These are phyloP conservation scores for Mercenaria mercenaria DNA, from an alignment of 1,140 invertebrate genomes.

Conservation along the genomic window DNA sequence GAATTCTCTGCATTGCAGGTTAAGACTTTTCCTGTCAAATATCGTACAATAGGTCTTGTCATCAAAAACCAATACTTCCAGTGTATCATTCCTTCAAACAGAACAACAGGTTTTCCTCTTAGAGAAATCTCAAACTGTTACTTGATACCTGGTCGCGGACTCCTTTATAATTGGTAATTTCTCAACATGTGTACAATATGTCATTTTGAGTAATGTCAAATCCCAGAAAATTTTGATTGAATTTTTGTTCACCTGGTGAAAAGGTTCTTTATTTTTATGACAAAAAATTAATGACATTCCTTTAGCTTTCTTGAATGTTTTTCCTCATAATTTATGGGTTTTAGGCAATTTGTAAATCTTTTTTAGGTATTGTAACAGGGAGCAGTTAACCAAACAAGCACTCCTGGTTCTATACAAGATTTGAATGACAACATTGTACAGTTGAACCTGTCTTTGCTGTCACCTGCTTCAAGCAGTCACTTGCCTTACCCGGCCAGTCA, in stretches of 20 bases:
- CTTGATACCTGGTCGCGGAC: neutral
- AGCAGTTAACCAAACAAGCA: too few relatives aligned
- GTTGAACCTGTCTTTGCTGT: too few relatives aligned
- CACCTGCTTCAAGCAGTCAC: too few relatives aligned
- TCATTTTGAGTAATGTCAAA: neutral
- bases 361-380: too few relatives aligned
- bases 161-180: constrained; percentile 19
- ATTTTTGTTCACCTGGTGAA: neutral
- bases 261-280: neutral
- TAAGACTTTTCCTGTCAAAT: constrained; percentile 28
- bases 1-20: neutral
- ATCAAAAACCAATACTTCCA: constrained; percentile 19
- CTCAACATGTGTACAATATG: neutral
- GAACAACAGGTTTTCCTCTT: constrained; percentile 17
- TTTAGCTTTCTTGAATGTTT: too few relatives aligned
- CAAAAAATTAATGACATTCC: too few relatives aligned
- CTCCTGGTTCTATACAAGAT: too few relatives aligned
- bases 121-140: neutral
- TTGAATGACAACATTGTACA: too few relatives aligned
- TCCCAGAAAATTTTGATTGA: neutral
- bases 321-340: too few relatives aligned
- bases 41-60: constrained; percentile 14
- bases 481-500: too few relatives aligned
- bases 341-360: too few relatives aligned
- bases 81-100: neutral